These are phyloP conservation scores for Oxyteleia sp. DNA, from an alignment of 2,888 invertebrate species.

Conservation along the genomic window DNA sequence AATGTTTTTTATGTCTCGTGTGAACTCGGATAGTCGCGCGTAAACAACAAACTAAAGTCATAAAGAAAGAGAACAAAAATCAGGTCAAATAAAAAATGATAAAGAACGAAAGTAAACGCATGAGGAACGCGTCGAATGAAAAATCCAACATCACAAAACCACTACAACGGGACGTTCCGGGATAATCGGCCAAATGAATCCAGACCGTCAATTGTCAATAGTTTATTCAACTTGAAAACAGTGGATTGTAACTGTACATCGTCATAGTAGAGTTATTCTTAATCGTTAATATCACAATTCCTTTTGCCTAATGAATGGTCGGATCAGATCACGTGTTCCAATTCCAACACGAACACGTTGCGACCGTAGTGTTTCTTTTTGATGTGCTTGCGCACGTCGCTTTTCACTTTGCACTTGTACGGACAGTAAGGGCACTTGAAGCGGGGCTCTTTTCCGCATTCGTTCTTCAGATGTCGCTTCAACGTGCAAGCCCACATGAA, in stretches of 20 bases:
- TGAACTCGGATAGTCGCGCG: not conserved
- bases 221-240: conserved; percentile 55
- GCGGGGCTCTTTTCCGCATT: conserved; percentile 81
- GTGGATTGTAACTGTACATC: conserved; percentile 27
- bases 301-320: not conserved
- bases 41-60: not conserved
- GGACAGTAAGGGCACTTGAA: conserved; percentile 82
- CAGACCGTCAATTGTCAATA: conserved; percentile 39
- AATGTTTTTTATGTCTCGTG: conserved; percentile 41
- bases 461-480: conserved; percentile 80
- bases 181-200: conserved; percentile 20
- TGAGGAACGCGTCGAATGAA: too few relatives aligned
- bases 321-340: conserved; percentile 38
- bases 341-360: conserved; percentile 66
- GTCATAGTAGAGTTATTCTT: conserved; percentile 35
- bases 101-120: too few relatives aligned
- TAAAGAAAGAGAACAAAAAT: too few relatives aligned
- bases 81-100: too few relatives aligned
- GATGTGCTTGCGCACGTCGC: conserved; percentile 77
- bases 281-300: conserved; percentile 60
- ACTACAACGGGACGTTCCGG: not conserved
- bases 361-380: conserved; percentile 62
- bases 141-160: not conserved
- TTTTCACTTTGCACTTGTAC: conserved; percentile 81
- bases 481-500: conserved; percentile 74